Evolutionary conservation across 2,113 vertebrate species (phyloP).

Genomic region (Raphicerus campestris): DNA sequence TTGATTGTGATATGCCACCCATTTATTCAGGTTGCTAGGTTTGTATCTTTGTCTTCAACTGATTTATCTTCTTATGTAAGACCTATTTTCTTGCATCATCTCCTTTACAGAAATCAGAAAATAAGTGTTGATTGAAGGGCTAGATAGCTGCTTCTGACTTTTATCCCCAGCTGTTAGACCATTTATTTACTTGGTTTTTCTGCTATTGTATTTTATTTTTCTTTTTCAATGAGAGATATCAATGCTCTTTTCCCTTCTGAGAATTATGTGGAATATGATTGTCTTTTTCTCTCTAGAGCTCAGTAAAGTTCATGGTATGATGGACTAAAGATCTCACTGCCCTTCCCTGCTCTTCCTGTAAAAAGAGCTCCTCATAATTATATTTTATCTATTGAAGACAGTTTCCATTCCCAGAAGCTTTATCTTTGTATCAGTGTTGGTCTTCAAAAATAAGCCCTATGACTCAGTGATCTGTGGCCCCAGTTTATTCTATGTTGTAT

Average conservation of each 20-base stretch:
- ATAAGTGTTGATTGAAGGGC: not conserved
- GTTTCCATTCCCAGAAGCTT: not conserved
- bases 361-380: not conserved
- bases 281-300: not conserved
- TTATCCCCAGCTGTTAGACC: not conserved
- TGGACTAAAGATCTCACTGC: not conserved
- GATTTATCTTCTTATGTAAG: not conserved
- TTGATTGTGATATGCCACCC: not conserved
- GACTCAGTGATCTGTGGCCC: not conserved
- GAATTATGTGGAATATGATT: not conserved
- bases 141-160: not conserved
- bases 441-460: not conserved
- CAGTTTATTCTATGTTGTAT: not conserved
- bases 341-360: not conserved
- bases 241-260: not conserved
- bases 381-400: not conserved
- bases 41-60: not conserved
- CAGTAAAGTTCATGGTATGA: not conserved
- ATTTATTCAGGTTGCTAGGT: not conserved
- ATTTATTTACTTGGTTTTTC: not conserved
- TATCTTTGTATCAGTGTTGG: not conserved
- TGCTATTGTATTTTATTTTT: not conserved
- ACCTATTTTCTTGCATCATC: not conserved
- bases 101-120: conserved; percentile 4
- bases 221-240: not conserved